These are phyloP conservation scores for Lepidocolaptes lacrymiger DNA, from an alignment of 2,797 vertebrate species.

Conservation along the genomic window DNA sequence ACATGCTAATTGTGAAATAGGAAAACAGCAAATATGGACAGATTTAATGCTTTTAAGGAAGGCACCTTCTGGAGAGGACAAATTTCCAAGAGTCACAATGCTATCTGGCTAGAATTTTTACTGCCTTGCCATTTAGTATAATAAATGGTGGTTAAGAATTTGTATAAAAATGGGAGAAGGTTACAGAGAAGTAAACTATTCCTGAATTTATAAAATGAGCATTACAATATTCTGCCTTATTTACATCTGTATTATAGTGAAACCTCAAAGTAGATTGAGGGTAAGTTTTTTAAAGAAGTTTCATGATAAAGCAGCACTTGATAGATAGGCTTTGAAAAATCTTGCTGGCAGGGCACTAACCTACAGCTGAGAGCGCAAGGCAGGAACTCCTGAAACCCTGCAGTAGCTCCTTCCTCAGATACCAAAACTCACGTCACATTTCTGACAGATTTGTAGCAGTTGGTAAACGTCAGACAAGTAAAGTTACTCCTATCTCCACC, in stretches of 20 bases:
- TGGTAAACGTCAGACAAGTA: background rate
- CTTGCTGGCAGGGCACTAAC: background rate
- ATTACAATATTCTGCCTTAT: background rate
- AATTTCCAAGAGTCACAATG: background rate
- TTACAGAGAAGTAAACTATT: background rate
- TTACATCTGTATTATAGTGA: background rate
- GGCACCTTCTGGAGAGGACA: background rate
- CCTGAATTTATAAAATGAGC: background rate
- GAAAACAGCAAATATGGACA: background rate
- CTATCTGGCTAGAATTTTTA: background rate
- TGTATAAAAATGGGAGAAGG: background rate
- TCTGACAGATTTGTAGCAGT: constrained; percentile 34
- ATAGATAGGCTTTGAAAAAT: background rate
- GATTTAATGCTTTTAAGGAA: background rate
- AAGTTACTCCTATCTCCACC: background rate
- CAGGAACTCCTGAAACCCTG: background rate
- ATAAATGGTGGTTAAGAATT: background rate
- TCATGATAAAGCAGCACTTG: background rate
- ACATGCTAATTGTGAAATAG: background rate
- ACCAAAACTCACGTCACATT: background rate
- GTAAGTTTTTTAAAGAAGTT: background rate
- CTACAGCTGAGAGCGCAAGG: background rate
- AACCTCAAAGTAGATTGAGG: background rate
- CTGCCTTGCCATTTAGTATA: background rate
- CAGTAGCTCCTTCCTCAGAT: background rate